Conservation (phyloP, 2,797 vertebrate genomes). For the Argentina silus region DNA sequence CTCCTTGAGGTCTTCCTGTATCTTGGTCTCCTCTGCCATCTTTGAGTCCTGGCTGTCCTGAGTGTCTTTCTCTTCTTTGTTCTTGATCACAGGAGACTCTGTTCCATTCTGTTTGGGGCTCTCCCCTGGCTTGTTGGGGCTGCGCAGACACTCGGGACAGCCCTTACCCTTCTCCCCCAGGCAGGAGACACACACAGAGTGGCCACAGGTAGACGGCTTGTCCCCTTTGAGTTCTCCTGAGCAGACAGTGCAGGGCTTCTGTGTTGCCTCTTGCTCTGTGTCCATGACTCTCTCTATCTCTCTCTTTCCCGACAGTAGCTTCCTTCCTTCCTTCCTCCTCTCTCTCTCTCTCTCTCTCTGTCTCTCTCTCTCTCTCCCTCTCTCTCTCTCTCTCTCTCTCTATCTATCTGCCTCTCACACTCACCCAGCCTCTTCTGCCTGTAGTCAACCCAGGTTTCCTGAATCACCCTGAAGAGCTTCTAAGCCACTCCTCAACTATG, state of each 20-base stretch:
- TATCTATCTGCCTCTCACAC: slow-evolving; percentile 25
- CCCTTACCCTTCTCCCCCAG: slow-evolving; percentile 20
- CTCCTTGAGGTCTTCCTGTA: slow-evolving; percentile 51
- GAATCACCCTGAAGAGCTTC: slow-evolving; percentile 17
- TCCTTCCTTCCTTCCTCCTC: neutral
- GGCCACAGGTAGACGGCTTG: slow-evolving; percentile 22
- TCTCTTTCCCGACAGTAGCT: neutral
- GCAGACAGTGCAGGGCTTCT: slow-evolving; percentile 6
- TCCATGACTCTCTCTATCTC: slow-evolving; percentile 47
- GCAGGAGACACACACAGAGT: slow-evolving; percentile 28
- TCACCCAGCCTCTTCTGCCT: slow-evolving; percentile 44
- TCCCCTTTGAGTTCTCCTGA: slow-evolving; percentile 25
- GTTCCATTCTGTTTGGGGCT: slow-evolving; percentile 39
- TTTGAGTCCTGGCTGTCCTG: slow-evolving; percentile 20
- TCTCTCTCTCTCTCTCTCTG: neutral
- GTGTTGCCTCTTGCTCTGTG: slow-evolving; percentile 52
- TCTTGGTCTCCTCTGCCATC: slow-evolving; percentile 42
- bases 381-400: neutral
- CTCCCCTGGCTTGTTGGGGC: slow-evolving; percentile 11
- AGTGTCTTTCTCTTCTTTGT: slow-evolving; percentile 19
- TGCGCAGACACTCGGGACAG: slow-evolving; percentile 23
- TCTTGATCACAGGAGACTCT: neutral
- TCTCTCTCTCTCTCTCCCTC: neutral
- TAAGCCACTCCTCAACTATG: slow-evolving; percentile 60
- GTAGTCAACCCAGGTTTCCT: slow-evolving; percentile 29